Conservation (phyloP, 2,888 invertebrate genomes). For the Lepidocyrtinus sp. region DNA sequence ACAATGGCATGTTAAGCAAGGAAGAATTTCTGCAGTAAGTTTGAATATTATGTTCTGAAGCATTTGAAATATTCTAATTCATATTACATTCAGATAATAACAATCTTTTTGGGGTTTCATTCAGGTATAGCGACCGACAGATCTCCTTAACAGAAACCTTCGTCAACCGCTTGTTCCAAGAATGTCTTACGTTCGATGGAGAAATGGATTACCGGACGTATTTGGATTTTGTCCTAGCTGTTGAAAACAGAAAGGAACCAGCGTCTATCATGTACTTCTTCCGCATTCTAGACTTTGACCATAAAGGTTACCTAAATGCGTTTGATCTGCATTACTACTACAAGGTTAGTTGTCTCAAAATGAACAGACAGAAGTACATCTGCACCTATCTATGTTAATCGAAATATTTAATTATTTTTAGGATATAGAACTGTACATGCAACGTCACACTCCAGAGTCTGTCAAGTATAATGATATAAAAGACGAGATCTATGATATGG, state of each 20-base stretch:
- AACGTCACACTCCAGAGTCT: constrained; percentile 88
- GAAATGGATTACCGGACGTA: constrained; percentile 99
- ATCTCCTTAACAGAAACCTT: constrained; percentile 89
- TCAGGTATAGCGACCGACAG: constrained; percentile 86
- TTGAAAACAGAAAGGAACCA: constrained; percentile 93
- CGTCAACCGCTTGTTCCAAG: constrained; percentile 93
- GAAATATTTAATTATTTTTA: constrained; percentile 72
- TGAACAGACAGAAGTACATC: neutral
- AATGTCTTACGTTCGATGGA: constrained; percentile 93
- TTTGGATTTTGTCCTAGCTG: constrained; percentile 91
- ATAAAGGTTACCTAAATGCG: constrained; percentile 88
- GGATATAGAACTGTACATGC: constrained; percentile 94
- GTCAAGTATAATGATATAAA: constrained; percentile 95
- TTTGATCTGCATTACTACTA: constrained; percentile 95
- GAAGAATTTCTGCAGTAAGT: constrained; percentile 86
- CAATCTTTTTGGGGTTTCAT: too few relatives aligned
- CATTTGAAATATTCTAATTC: neutral
- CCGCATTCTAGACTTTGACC: constrained; percentile 83
- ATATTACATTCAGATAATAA: neutral
- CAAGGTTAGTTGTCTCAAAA: constrained; percentile 75
- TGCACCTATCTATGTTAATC: neutral
- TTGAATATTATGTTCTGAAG: neutral
- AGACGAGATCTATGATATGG: constrained; percentile 99
- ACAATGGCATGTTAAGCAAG: constrained; percentile 96
- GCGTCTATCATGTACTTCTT: constrained; percentile 94